phyloP scores from a whole-genome alignment of 2,797 vertebrate species.

The Potorous gilbertii region DNA sequence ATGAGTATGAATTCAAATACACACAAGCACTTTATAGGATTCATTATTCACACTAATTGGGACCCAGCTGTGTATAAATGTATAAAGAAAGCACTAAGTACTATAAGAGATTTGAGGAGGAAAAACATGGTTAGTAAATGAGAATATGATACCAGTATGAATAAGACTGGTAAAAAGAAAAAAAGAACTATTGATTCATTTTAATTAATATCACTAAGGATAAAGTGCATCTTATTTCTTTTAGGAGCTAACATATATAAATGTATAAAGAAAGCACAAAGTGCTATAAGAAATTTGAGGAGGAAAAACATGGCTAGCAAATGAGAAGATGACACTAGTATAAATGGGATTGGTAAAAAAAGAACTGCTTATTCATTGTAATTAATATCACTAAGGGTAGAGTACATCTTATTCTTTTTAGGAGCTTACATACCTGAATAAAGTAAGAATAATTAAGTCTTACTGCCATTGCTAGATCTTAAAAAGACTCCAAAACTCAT shows the following conservation, averaged over 20 bases:
- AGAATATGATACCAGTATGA: background rate
- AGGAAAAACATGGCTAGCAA: background rate
- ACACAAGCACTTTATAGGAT: background rate
- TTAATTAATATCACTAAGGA: background rate
- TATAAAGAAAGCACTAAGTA: background rate
- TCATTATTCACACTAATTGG: background rate
- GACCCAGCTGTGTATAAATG: background rate
- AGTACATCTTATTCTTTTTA: background rate
- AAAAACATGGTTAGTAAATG: background rate
- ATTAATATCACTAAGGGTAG: background rate
- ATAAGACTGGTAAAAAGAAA: background rate
- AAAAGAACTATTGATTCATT: background rate
- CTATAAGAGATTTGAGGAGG: background rate
- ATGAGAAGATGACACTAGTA: background rate
- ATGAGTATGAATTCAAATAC: background rate
- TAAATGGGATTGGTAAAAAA: background rate
- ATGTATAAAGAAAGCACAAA: background rate
- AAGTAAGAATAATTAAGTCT: background rate
- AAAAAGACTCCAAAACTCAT: background rate
- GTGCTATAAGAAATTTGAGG: background rate
- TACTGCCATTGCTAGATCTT: background rate
- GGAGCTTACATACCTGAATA: constrained; percentile 18
- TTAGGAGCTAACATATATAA: constrained; percentile 13
- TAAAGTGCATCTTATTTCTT: background rate
- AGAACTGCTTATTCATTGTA: background rate